Base-by-base conservation (phyloP, 2,113 vertebrate species). In the Laticauda colubrina region DNA sequence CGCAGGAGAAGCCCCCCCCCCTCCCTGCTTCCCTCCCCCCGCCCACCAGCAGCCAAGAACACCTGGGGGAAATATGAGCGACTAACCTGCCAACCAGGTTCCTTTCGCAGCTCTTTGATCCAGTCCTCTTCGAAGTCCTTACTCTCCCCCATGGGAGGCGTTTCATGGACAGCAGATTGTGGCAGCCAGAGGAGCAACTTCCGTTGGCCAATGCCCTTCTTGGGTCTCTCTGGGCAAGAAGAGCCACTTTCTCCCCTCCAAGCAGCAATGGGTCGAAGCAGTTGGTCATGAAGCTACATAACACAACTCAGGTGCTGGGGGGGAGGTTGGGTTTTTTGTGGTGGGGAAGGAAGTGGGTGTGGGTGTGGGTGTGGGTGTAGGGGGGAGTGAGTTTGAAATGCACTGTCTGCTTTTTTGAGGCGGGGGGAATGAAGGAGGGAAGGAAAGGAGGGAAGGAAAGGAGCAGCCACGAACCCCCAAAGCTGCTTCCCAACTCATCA, bases 61-160 rank as follows among this genome's bases (percentile, higher is more conserved):
- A 4, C 93, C 93, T 94, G 95, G 11, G 24, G 24, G 61, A 94
- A 94, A 92, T 96, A 96, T 51, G 48, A 51, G 96, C 7, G 3
- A 59, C 97, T 98, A 96, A 98, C 97, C 97, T 97, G 98, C 97
- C 97, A 98, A 94, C 97, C 97, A 91, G 93, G 94, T 96, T 97
- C 97, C 95, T 95, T 90, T 39, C 95, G 97, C 95, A 98, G 97
- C 96, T 96, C 96, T 96, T 97, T 98, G 93, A 96, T 97, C 98
- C 97, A 98, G 97, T 96, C 97, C 96, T 97, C 97, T 95, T 98
- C 97, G 94, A 97, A 97, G 94, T 97, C 96, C 94, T 97, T 97
- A 94, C 97, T 96, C 96, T 97, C 96, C 95, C 96, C 96, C 51
- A 93, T 95, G 95, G 96, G 97, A 96, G 95, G 97, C 95, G 95